Conservation (phyloP, 2,888 invertebrate species). For the Euplexia lucipara region DNA sequence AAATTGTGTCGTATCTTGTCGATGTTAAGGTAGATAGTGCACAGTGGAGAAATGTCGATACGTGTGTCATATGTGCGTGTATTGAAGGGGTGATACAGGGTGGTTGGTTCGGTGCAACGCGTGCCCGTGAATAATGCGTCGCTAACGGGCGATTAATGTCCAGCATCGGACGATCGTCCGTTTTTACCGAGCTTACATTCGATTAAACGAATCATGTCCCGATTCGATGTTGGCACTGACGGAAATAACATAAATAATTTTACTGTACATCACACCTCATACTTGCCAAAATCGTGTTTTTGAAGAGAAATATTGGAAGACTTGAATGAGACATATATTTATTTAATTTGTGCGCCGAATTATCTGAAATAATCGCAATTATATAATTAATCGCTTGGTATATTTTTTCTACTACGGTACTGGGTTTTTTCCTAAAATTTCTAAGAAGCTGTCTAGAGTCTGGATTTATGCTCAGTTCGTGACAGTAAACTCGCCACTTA, state of each 20-base stretch:
- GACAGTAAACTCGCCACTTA: too few relatives aligned
- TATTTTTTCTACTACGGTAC: too few relatives aligned
- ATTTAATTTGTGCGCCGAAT: background rate
- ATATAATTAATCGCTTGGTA: background rate
- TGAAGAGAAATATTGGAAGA: conserved; percentile 7
- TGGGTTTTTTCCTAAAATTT: too few relatives aligned
- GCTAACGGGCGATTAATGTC: conserved; percentile 89
- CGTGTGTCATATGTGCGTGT: conserved; percentile 58
- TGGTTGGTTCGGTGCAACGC: conserved; percentile 85
- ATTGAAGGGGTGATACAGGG: conserved; percentile 79
- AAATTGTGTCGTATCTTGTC: conserved; percentile 48
- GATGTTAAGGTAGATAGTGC: conserved; percentile 56
- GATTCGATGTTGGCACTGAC: conserved; percentile 48
- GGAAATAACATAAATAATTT: conserved; percentile 47
- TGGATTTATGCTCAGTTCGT: too few relatives aligned
- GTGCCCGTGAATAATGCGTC: conserved; percentile 90
- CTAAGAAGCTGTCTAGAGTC: too few relatives aligned
- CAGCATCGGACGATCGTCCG: conserved; percentile 78
- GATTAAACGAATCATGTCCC: conserved; percentile 64
- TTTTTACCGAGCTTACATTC: conserved; percentile 74
- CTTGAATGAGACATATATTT: background rate
- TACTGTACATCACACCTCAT: conserved; percentile 30
- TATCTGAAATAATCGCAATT: background rate
- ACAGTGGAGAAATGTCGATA: conserved; percentile 42
- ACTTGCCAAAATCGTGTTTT: conserved; percentile 13